Conservation (phyloP, 1,140 invertebrate species). For the Wasmannia auropunctata region DNA sequence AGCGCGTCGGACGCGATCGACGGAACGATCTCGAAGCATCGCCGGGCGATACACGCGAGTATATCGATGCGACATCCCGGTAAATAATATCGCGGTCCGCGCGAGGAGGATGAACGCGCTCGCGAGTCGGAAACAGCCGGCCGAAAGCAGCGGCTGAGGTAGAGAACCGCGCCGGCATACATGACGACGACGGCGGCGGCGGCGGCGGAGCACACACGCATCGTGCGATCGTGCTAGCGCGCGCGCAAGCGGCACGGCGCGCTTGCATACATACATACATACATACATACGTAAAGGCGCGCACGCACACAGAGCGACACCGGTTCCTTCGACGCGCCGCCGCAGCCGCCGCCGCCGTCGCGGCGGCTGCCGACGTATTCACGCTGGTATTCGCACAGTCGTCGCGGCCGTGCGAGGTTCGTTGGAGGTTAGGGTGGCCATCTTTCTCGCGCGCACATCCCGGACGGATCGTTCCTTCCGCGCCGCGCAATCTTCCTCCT, state of each 20-base stretch:
- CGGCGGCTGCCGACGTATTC: neutral
- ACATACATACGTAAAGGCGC: neutral
- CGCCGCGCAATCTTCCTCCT: neutral
- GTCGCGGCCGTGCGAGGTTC: constrained; percentile 40
- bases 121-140: neutral
- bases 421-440: neutral
- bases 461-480: neutral
- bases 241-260: too few relatives aligned
- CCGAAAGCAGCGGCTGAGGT: neutral
- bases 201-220: too few relatives aligned
- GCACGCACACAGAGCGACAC: neutral
- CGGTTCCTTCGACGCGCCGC: neutral
- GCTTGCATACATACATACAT: neutral
- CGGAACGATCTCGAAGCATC: neutral
- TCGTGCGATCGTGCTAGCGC: neutral
- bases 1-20: neutral
- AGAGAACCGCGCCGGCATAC: constrained; percentile 12
- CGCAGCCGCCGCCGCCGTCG: neutral
- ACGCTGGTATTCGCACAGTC: constrained; percentile 32
- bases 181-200: too few relatives aligned
- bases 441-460: neutral
- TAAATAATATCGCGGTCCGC: too few relatives aligned
- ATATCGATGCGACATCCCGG: neutral
- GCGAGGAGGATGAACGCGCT: neutral
- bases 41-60: neutral